phyloP scores from a whole-genome alignment of 2,797 vertebrate species.

The Dermochelys coriacea region DNA sequence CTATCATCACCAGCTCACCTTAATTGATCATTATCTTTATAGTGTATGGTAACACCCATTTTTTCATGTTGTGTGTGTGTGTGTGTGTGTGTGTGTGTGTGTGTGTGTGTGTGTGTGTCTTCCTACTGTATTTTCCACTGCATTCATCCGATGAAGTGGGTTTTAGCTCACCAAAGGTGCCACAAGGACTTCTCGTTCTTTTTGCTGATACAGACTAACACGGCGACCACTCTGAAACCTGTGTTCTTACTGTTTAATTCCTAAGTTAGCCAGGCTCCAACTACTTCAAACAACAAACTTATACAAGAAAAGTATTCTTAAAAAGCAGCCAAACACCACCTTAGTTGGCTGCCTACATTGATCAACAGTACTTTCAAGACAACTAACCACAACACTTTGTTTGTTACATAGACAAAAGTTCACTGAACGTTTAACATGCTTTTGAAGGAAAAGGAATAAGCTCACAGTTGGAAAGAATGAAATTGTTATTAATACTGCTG shows the following conservation, averaged over 20 bases:
- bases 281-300: neutral
- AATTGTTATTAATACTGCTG: neutral
- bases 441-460: neutral
- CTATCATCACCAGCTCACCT: too few relatives aligned
- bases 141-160: too few relatives aligned
- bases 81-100: too few relatives aligned
- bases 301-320: fast-evolving
- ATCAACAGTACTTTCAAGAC: neutral
- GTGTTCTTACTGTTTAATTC: neutral
- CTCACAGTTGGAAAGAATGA: neutral
- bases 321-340: fast-evolving
- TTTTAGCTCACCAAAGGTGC: too few relatives aligned
- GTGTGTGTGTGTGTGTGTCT: too few relatives aligned
- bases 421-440: neutral
- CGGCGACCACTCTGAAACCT: too few relatives aligned
- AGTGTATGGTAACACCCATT: too few relatives aligned
- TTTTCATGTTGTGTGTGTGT: too few relatives aligned
- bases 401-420: neutral
- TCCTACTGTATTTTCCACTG: too few relatives aligned
- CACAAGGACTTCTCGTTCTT: too few relatives aligned
- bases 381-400: neutral
- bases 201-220: too few relatives aligned
- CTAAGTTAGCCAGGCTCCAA: neutral
- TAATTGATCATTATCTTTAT: too few relatives aligned
- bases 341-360: neutral